A percentile compares a stretch with the other conserved stretches of the same genome.
These are phyloP conservation scores for Apogon talboti DNA, from an alignment of 2,797 vertebrate species.

Conservation along the genomic window DNA sequence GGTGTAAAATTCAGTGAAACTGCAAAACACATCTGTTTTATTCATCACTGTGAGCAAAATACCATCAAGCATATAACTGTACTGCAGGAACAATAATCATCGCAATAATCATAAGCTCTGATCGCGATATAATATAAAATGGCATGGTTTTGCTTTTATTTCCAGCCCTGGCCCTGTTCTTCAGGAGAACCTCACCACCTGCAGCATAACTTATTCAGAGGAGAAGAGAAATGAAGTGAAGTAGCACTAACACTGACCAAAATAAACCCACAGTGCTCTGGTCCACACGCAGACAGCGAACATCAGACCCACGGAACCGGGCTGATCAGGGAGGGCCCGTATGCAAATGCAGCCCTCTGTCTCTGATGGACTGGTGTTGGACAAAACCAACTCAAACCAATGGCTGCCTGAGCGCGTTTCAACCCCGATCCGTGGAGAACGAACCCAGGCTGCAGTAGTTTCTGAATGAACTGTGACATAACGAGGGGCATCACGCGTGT, in stretches of 20 bases:
- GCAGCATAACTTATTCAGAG: conserved; percentile 46
- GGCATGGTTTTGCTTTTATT: no score
- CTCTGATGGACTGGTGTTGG: conserved; percentile 30
- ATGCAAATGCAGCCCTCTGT: conserved; percentile 34
- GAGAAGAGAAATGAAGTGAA: conserved; percentile 46
- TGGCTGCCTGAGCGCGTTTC: conserved; percentile 21
- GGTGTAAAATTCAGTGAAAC: no score
- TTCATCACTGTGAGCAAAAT: no score
- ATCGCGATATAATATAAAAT: no score
- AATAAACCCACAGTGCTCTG: no score
- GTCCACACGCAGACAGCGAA: no score
- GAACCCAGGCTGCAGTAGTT: conserved; percentile 43
- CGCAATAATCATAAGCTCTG: no score
- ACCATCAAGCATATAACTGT: no score
- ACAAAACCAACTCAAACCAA: conserved; percentile 28
- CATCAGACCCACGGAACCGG: no score
- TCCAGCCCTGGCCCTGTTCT: not conserved
- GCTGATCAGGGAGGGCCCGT: not conserved
- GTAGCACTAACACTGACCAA: conserved; percentile 40
- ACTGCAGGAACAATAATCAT: no score
- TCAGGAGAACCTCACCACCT: conserved; percentile 20
- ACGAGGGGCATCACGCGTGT: conserved; percentile 23
- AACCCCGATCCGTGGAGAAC: not conserved
- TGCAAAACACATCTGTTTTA: no score
- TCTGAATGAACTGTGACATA: conserved; percentile 58